Evolutionary conservation across 2,888 invertebrate species (phyloP).

Genomic region (Slavum lentiscoides): DNA sequence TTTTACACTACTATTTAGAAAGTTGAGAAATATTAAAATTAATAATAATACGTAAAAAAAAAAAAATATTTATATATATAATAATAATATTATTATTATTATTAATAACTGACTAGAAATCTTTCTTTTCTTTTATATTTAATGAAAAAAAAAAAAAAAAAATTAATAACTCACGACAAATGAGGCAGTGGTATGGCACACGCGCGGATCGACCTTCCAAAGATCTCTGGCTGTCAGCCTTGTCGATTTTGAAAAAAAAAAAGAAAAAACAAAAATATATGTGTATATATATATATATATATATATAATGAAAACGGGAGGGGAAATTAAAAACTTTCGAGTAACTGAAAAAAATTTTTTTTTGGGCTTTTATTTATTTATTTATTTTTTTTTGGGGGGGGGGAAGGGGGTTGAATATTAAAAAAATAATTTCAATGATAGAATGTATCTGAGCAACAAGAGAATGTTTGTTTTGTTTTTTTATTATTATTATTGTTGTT

Average conservation of each 20-base stretch:
- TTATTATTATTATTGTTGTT: conserved; percentile 2
- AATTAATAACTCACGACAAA: conserved; percentile 44
- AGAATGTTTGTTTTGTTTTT: conserved; percentile 30
- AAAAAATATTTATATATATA: conserved; percentile 13
- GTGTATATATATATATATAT: no score
- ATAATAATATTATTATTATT: background rate
- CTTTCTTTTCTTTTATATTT: conserved; percentile 32
- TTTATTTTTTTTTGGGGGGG: conserved; percentile 17
- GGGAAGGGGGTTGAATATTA: conserved; percentile 33
- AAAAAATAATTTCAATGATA: conserved; percentile 53
- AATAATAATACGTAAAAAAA: conserved; percentile 29
- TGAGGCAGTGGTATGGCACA: conserved; percentile 53
- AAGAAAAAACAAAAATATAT: background rate
- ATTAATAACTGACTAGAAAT: conserved; percentile 48
- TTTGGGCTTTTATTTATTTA: background rate
- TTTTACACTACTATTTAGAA: conserved; percentile 45
- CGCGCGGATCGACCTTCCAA: conserved; percentile 42
- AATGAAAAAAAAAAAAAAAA: conserved; percentile 20
- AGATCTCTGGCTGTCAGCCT: conserved; percentile 50
- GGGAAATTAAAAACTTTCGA: background rate
- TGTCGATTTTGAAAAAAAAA: conserved; percentile 42
- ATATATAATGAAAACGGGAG: conserved; percentile 12
- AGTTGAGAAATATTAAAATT: conserved; percentile 47
- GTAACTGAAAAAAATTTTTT: background rate
- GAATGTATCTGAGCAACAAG: conserved; percentile 53